These are phyloP conservation scores for Aricia artaxerxes DNA, from an alignment of 2,888 invertebrate genomes.

Conservation along the genomic window DNA sequence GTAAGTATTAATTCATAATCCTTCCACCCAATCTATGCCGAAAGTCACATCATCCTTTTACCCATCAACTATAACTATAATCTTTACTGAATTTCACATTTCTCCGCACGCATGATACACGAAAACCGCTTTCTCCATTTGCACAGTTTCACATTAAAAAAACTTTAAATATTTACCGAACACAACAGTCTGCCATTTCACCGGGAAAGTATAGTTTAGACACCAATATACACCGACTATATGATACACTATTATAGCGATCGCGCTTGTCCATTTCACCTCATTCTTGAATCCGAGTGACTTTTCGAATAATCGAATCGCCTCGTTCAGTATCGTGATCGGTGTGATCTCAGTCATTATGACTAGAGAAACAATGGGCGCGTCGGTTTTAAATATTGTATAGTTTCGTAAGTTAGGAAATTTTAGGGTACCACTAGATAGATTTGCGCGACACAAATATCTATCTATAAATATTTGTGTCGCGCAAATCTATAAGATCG, in stretches of 20 bases:
- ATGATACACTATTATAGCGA: constrained; percentile 63
- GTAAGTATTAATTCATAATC: too few relatives aligned
- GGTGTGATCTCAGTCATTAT: constrained; percentile 45
- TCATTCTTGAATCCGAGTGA: constrained; percentile 68
- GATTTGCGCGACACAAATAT: too few relatives aligned
- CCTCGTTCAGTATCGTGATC: constrained; percentile 52
- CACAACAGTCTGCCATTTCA: constrained; percentile 67
- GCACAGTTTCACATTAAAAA: background rate
- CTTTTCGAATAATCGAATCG: constrained; percentile 61
- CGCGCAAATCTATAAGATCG: too few relatives aligned
- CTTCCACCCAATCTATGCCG: too few relatives aligned
- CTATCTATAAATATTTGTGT: background rate
- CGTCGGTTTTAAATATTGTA: constrained; percentile 31
- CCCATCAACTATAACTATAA: too few relatives aligned
- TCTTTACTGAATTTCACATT: too few relatives aligned
- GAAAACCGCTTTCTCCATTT: background rate
- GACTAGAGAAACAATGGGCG: background rate
- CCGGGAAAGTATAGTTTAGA: constrained; percentile 64
- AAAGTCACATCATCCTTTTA: too few relatives aligned
- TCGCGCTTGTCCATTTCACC: constrained; percentile 67
- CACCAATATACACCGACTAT: constrained; percentile 67
- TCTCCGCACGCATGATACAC: background rate
- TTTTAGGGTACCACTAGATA: background rate
- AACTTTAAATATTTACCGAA: constrained; percentile 57
- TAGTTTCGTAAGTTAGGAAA: constrained; percentile 31